phyloP scores from a whole-genome alignment of 2,113 vertebrate species.

The Leucosticte australis region DNA sequence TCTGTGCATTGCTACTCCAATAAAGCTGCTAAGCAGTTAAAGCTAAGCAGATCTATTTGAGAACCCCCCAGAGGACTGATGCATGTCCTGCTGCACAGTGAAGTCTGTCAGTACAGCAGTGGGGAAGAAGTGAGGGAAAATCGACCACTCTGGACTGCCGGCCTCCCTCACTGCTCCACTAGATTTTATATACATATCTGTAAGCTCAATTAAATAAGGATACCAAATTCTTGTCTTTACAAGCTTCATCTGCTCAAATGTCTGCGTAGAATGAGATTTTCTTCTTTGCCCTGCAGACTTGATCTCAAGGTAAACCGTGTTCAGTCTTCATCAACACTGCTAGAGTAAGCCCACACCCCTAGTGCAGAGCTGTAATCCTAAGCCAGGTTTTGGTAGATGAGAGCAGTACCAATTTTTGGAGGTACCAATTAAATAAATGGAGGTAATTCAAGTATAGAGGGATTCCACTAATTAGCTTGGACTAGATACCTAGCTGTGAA shows the following conservation, averaged over 20 bases:
- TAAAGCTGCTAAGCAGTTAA: background rate
- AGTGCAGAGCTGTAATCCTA: background rate
- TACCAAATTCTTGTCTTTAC: background rate
- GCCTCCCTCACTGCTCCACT: background rate
- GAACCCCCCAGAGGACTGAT: background rate
- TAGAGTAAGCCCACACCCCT: background rate
- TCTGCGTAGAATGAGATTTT: background rate
- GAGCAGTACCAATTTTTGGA: background rate
- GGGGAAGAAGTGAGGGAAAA: background rate
- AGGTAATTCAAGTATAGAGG: background rate
- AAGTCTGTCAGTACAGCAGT: background rate
- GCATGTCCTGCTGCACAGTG: background rate
- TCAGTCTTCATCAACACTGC: background rate
- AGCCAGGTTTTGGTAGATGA: background rate
- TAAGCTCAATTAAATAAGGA: background rate
- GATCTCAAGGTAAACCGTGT: rapidly evolving
- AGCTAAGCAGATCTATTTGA: background rate
- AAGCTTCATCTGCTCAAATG: background rate
- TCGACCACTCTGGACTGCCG: background rate
- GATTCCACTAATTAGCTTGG: background rate
- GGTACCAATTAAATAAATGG: background rate
- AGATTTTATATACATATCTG: background rate
- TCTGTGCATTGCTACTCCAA: background rate
- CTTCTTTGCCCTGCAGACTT: background rate
- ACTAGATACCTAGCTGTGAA: background rate